Conservation (phyloP, 2,113 vertebrate species). For the Gopherus evgoodei region DNA sequence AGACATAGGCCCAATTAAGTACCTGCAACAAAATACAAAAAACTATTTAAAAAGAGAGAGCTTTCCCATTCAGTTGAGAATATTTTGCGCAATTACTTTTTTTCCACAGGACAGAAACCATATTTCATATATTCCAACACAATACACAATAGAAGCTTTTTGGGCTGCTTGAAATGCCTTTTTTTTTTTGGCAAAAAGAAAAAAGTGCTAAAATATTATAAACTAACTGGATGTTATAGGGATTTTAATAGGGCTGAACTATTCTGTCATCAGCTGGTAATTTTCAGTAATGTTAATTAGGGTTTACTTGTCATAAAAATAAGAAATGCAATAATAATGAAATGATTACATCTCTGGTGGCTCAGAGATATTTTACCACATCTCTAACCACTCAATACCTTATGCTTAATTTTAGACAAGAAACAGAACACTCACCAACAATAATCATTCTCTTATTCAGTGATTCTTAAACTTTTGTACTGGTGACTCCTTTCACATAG, state of each 20-base stretch:
- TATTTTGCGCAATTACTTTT: background rate
- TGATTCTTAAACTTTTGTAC: too few species aligned
- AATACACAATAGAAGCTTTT: background rate
- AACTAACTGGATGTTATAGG: background rate
- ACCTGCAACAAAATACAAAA: background rate
- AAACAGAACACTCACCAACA: background rate
- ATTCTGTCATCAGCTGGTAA: background rate
- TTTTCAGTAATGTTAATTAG: conserved; percentile 21
- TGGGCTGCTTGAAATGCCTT: conserved; percentile 7
- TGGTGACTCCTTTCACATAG: too few species aligned
- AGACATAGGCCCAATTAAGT: background rate
- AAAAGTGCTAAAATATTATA: conserved; percentile 26
- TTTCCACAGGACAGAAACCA: background rate
- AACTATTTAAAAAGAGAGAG: background rate
- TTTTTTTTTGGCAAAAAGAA: conserved; percentile 14
- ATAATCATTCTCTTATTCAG: background rate
- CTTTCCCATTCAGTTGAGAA: background rate
- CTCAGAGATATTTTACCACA: background rate
- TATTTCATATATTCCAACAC: conserved; percentile 14
- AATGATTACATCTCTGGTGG: background rate
- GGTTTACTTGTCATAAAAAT: conserved; percentile 10
- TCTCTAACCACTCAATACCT: background rate
- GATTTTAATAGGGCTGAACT: background rate
- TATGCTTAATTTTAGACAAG: background rate
- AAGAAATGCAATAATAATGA: conserved; percentile 17